Evolutionary conservation across 2,113 vertebrate species (phyloP).

Genomic region (Glaucomys volans): DNA sequence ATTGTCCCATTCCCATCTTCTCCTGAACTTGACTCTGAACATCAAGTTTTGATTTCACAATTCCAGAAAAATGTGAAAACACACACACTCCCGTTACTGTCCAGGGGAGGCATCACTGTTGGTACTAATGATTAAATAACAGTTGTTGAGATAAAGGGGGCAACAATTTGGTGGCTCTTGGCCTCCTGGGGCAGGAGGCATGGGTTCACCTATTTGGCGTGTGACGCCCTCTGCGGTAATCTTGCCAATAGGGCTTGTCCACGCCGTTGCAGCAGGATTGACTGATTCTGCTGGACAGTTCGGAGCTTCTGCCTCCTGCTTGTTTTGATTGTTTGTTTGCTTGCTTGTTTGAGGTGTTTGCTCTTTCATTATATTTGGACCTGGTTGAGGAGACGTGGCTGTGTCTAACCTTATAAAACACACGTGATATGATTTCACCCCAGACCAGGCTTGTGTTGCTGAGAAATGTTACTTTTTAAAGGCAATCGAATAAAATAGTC

Average conservation of each 20-base stretch:
- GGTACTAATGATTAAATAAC: no score
- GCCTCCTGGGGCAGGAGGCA: rapidly evolving
- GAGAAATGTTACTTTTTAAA: constrained; percentile 15
- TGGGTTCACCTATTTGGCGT: not conserved
- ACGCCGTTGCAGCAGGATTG: rapidly evolving
- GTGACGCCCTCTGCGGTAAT: not conserved
- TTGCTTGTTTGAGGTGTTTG: not conserved
- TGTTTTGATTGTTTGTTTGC: not conserved
- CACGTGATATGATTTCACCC: not conserved
- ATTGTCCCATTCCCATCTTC: not conserved
- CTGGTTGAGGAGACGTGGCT: not conserved
- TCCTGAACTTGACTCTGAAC: not conserved
- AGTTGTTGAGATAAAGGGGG: not conserved
- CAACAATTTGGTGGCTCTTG: not conserved
- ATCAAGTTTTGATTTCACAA: not conserved
- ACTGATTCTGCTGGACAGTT: rapidly evolving
- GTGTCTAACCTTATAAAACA: not conserved
- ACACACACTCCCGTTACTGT: not conserved
- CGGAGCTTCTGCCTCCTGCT: not conserved
- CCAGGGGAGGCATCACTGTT: not conserved
- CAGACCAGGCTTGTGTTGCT: not conserved
- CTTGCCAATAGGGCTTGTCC: no score
- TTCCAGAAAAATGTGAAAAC: not conserved
- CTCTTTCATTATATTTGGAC: not conserved
- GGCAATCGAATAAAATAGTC: not conserved